These are phyloP conservation scores for Drosophila biarmipes DNA, from an alignment of 1,140 invertebrate species.

Conservation along the genomic window DNA sequence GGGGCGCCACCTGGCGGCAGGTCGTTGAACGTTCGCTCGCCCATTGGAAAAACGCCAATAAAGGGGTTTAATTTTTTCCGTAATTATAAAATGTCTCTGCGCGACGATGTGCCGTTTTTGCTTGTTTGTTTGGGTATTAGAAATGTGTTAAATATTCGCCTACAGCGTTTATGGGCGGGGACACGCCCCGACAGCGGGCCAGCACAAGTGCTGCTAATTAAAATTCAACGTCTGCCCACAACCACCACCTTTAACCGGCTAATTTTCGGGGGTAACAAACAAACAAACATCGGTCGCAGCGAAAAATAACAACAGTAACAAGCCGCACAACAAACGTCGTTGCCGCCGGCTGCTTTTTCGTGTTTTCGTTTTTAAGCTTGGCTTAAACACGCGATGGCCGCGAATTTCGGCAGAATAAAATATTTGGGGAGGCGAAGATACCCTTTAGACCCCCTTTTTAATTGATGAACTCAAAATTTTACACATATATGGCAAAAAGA, in stretches of 20 bases:
- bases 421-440: background rate
- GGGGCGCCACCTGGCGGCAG: slow-evolving; percentile 19
- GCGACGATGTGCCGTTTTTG: background rate
- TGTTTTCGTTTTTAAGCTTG: slow-evolving; percentile 48
- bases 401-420: slow-evolving; percentile 52
- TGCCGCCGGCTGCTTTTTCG: slow-evolving; percentile 25
- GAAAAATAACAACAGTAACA: slow-evolving; percentile 27
- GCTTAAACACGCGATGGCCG: slow-evolving; percentile 66
- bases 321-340: slow-evolving; percentile 13
- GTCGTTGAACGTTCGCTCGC: slow-evolving; percentile 41
- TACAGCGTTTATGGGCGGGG: slow-evolving; percentile 12
- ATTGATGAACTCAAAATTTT: no score
- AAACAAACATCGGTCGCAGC: slow-evolving; percentile 35
- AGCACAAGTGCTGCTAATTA: slow-evolving; percentile 65
- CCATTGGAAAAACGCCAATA: slow-evolving; percentile 15
- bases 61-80: slow-evolving; percentile 33
- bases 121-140: slow-evolving; percentile 26
- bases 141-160: slow-evolving; percentile 69
- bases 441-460: slow-evolving; percentile 4
- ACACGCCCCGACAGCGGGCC: slow-evolving; percentile 8
- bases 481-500: no score
- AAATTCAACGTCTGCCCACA: slow-evolving; percentile 63
- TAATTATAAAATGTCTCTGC: slow-evolving; percentile 37
- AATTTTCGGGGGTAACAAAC: slow-evolving; percentile 65
- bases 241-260: slow-evolving; percentile 63